Conservation (phyloP, 2,113 vertebrate genomes). For the Caretta caretta region DNA sequence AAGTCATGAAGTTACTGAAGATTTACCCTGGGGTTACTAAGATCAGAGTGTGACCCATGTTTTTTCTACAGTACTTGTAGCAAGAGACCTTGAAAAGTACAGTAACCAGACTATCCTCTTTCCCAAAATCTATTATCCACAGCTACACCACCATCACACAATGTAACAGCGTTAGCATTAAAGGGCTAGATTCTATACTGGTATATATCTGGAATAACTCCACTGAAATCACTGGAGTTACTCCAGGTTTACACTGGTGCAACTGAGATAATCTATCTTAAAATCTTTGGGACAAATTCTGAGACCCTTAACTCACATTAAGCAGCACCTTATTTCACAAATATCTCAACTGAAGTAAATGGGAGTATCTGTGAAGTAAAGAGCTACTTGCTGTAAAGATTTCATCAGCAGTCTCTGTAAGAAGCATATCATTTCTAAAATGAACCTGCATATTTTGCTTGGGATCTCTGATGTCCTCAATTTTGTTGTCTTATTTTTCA, state of each 20-base stretch:
- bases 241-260: not conserved
- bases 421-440: conserved; percentile 5
- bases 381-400: not conserved
- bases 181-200: not conserved
- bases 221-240: not conserved
- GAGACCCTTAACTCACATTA: not conserved
- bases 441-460: not conserved
- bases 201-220: not conserved
- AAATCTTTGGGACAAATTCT: not conserved
- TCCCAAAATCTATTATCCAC: not conserved
- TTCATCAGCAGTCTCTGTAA: not conserved
- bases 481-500: conserved; percentile 9
- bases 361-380: not conserved
- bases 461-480: not conserved
- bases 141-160: not conserved
- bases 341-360: not conserved
- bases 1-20: not conserved
- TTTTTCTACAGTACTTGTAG: not conserved
- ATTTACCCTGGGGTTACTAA: not conserved
- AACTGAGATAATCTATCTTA: not conserved
- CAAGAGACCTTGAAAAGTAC: not conserved
- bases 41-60: not conserved
- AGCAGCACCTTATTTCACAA: not conserved
- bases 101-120: not conserved
- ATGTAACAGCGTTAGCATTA: not conserved